These are phyloP conservation scores for Drosophila insularis DNA, from an alignment of 1,140 invertebrate species.

Conservation along the genomic window DNA sequence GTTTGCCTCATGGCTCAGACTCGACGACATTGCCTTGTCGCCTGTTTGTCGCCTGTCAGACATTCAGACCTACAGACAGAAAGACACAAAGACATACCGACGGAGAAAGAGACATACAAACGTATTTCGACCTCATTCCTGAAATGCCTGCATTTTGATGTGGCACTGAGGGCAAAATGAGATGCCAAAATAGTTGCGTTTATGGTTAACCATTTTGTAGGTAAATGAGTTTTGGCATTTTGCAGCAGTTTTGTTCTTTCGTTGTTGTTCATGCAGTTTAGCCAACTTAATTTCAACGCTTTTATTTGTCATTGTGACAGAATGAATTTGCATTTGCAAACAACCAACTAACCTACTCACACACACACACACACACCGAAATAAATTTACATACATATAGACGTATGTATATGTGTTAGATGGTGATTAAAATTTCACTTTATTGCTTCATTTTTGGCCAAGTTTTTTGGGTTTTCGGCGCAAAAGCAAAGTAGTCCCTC, in stretches of 20 bases:
- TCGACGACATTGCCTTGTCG: slow-evolving; percentile 29
- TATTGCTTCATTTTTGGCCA: slow-evolving; percentile 60
- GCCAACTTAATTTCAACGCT: slow-evolving; percentile 62
- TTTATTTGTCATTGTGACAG: slow-evolving; percentile 49
- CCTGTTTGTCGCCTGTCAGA: slow-evolving; percentile 62
- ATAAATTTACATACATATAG: too few relatives aligned
- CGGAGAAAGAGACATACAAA: not conserved
- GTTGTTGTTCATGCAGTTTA: slow-evolving; percentile 33
- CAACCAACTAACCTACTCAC: slow-evolving; percentile 40
- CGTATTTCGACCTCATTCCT: not conserved
- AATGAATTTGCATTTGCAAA: too few relatives aligned
- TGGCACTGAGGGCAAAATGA: slow-evolving; percentile 43
- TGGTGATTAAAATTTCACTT: slow-evolving; percentile 73
- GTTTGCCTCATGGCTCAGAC: slow-evolving; percentile 14
- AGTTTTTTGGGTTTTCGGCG: slow-evolving; percentile 14
- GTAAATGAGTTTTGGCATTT: slow-evolving; percentile 69
- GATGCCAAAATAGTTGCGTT: slow-evolving; percentile 77
- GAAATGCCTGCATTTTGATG: slow-evolving; percentile 45
- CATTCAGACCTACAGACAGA: not conserved
- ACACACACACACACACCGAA: slow-evolving; percentile 36
- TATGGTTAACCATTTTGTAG: slow-evolving; percentile 69
- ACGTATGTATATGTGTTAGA: too few relatives aligned
- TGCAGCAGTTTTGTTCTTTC: slow-evolving; percentile 11
- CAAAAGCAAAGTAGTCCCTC: not conserved
- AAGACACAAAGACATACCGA: not conserved